Evolutionary conservation across 2,113 vertebrate species (phyloP).

Genomic region (Phylloscopus trochiloides): DNA sequence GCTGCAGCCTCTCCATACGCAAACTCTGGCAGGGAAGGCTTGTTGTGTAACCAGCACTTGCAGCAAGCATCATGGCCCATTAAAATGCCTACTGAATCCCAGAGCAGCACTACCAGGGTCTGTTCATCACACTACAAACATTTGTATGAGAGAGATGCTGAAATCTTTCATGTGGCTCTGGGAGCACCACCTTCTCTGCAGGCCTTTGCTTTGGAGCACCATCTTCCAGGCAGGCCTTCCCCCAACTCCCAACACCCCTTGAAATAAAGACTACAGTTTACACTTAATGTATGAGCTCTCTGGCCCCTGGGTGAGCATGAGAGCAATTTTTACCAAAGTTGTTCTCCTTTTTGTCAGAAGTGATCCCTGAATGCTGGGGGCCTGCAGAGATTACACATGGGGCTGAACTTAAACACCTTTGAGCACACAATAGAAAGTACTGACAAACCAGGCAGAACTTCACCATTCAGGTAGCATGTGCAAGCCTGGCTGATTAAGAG

Average conservation of each 20-base stretch:
- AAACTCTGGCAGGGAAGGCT: not conserved
- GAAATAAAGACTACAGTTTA: not conserved
- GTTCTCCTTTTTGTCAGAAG: not conserved
- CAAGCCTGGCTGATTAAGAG: not conserved
- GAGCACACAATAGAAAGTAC: accelerated
- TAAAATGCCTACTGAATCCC: not conserved
- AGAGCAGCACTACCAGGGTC: not conserved
- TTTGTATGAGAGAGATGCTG: not conserved
- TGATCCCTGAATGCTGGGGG: not conserved
- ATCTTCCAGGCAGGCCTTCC: not conserved
- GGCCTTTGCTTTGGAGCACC: not conserved
- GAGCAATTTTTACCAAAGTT: not conserved
- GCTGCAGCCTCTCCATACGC: not conserved
- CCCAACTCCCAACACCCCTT: accelerated
- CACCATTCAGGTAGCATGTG: not conserved
- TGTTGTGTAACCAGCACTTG: not conserved
- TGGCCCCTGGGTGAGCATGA: not conserved
- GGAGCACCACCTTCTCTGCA: not conserved
- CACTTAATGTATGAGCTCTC: not conserved
- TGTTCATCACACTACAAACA: not conserved
- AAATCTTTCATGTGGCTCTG: not conserved
- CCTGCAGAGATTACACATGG: accelerated
- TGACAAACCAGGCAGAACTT: not conserved
- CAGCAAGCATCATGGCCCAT: not conserved
- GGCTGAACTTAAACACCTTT: not conserved